phyloP scores from a whole-genome alignment of 2,888 invertebrate genomes.

The Caenorhabditis virilis region DNA sequence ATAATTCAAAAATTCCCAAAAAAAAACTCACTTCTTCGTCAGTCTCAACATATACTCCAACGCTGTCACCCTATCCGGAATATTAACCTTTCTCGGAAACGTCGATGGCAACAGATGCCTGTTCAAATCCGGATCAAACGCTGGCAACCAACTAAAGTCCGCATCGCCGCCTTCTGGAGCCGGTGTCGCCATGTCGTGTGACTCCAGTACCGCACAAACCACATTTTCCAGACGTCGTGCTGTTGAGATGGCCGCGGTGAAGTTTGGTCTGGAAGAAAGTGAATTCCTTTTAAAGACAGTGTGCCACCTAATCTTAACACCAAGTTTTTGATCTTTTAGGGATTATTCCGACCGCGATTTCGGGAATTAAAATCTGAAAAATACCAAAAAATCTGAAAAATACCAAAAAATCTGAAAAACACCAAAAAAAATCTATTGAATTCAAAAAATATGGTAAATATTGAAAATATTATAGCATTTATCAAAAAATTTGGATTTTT shows the following conservation, averaged over 20 bases:
- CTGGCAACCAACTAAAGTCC: constrained; percentile 73
- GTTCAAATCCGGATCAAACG: constrained; percentile 94
- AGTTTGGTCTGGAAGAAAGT: constrained; percentile 24
- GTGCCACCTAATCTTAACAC: no score
- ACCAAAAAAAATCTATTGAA: no score
- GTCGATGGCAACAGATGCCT: constrained; percentile 94
- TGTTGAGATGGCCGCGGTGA: background rate
- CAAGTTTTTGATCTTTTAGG: no score
- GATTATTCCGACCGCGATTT: no score
- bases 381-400: background rate
- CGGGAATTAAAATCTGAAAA: background rate
- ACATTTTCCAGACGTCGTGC: background rate
- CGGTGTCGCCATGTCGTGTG: constrained; percentile 3
- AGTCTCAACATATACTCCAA: constrained; percentile 1
- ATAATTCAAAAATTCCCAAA: no score
- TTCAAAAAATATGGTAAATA: no score
- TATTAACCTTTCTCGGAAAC: constrained; percentile 82
- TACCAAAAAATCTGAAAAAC: no score
- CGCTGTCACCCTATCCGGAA: constrained; percentile 22
- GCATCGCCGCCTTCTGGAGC: constrained; percentile 17
- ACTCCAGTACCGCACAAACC: background rate
- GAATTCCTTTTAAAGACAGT: no score
- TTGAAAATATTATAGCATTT: no score
- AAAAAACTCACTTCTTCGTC: background rate
- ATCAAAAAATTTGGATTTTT: no score